These are phyloP conservation scores for Synanthedon myopaeformis DNA, from an alignment of 2,888 invertebrate species.

Conservation along the genomic window DNA sequence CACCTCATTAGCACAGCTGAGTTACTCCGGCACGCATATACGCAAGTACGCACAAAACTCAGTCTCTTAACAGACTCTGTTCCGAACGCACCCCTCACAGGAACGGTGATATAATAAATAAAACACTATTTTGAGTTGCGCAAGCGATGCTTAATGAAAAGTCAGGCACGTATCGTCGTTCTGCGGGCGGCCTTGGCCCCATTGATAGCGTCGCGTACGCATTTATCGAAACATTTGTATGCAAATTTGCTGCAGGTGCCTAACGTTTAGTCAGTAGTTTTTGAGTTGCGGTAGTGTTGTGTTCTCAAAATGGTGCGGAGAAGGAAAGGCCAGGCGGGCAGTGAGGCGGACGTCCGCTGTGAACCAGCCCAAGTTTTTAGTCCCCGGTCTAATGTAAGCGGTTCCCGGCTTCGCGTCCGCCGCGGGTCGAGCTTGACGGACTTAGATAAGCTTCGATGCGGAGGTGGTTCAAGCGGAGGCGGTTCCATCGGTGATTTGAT, in stretches of 20 bases:
- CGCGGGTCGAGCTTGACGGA: slow-evolving; percentile 81
- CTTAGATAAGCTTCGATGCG: slow-evolving; percentile 73
- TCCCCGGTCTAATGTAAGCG: slow-evolving; percentile 49
- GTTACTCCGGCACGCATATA: slow-evolving; percentile 46
- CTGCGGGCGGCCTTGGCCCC: slow-evolving; percentile 67
- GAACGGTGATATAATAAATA: slow-evolving; percentile 21
- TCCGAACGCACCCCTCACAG: slow-evolving; percentile 41
- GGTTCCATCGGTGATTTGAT: slow-evolving; percentile 84
- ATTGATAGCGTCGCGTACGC: slow-evolving; percentile 44
- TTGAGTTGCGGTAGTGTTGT: slow-evolving; percentile 28
- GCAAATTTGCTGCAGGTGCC: slow-evolving; percentile 43
- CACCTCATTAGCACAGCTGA: slow-evolving; percentile 61
- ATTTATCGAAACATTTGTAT: slow-evolving; percentile 51
- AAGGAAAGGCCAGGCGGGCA: slow-evolving; percentile 52
- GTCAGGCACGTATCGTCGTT: slow-evolving; percentile 53
- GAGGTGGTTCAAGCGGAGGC: slow-evolving; percentile 53
- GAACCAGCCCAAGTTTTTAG: slow-evolving; percentile 69
- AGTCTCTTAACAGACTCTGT: slow-evolving; percentile 52
- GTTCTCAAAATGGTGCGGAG: slow-evolving; percentile 47
- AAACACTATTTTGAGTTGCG: slow-evolving; percentile 27
- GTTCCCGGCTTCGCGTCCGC: slow-evolving; percentile 70
- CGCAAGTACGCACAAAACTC: slow-evolving; percentile 42
- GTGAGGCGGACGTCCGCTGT: slow-evolving; percentile 59
- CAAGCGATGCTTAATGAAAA: slow-evolving; percentile 52
- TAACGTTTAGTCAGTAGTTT: slow-evolving; percentile 26